Conservation (phyloP, 2,113 vertebrate genomes). For the Nerophis ophidion region DNA sequence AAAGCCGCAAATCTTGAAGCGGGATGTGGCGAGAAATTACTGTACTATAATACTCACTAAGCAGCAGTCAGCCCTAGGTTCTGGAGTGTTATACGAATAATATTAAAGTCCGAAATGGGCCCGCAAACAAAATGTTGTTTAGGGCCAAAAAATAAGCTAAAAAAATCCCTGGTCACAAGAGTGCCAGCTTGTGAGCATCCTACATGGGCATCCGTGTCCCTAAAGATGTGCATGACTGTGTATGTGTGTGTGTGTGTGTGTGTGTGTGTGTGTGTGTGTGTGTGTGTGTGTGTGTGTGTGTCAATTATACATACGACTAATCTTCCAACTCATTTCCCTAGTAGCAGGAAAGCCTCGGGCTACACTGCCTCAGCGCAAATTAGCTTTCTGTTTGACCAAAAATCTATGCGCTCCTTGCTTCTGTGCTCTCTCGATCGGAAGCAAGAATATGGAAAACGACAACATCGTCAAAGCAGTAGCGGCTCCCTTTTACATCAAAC, state of each 20-base stretch:
- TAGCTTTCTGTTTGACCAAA: constrained; percentile 73
- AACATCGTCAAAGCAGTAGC: constrained; percentile 59
- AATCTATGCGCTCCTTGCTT: constrained; percentile 46
- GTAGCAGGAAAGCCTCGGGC: constrained; percentile 62
- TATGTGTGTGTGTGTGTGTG: constrained; percentile 20
- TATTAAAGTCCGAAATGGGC: too few species aligned
- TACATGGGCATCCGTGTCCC: constrained; percentile 25
- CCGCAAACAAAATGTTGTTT: too few species aligned
- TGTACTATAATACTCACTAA: too few species aligned
- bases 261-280: constrained; percentile 33
- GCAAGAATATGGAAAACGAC: constrained; percentile 69
- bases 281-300: constrained; percentile 44
- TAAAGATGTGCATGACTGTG: constrained; percentile 22
- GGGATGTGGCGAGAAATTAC: too few species aligned
- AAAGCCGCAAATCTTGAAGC: too few species aligned
- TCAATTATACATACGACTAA: constrained; percentile 70
- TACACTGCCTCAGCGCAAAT: constrained; percentile 66
- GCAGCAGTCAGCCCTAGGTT: too few species aligned
- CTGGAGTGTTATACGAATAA: too few species aligned
- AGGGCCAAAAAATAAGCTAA: too few species aligned
- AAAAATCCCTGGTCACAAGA: constrained; percentile 5
- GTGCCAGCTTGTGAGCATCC: constrained; percentile 25
- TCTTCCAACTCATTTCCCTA: constrained; percentile 67
- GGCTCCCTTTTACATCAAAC: constrained; percentile 59
- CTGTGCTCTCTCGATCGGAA: constrained; percentile 47